phyloP scores from a whole-genome alignment of 2,888 invertebrate genomes.

The Zootermopsis nevadensis region DNA sequence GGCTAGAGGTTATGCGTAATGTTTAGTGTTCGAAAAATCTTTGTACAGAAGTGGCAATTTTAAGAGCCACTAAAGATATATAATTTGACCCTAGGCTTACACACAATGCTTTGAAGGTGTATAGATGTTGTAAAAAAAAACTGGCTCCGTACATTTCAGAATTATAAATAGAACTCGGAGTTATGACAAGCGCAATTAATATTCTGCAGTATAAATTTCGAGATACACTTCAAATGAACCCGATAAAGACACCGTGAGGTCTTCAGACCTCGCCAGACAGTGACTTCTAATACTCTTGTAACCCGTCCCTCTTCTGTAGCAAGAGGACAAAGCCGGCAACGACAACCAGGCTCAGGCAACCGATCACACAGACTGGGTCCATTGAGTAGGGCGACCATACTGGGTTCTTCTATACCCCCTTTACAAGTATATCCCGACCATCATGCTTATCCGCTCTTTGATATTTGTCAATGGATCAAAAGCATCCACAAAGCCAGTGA shows the following conservation, averaged over 20 bases:
- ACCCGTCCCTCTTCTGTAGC: background rate
- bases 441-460: background rate
- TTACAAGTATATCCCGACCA: background rate
- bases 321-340: background rate
- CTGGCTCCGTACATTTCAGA: too few relatives aligned
- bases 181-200: background rate
- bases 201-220: background rate
- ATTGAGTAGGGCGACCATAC: too few relatives aligned
- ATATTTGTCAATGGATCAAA: conserved; percentile 6
- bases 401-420: too few relatives aligned
- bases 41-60: too few relatives aligned
- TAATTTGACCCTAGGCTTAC: too few relatives aligned
- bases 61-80: too few relatives aligned
- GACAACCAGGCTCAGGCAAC: background rate
- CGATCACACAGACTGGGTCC: too few relatives aligned
- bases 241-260: background rate
- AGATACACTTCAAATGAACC: background rate
- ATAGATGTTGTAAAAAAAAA: too few relatives aligned
- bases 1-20: too few relatives aligned
- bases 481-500: conserved; percentile 2
- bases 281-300: background rate
- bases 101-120: background rate
- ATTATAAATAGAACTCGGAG: too few relatives aligned
- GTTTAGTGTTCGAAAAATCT: too few relatives aligned
- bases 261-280: background rate